phyloP scores from a whole-genome alignment of 2,888 invertebrate genomes.

The Resseliella maxima region DNA sequence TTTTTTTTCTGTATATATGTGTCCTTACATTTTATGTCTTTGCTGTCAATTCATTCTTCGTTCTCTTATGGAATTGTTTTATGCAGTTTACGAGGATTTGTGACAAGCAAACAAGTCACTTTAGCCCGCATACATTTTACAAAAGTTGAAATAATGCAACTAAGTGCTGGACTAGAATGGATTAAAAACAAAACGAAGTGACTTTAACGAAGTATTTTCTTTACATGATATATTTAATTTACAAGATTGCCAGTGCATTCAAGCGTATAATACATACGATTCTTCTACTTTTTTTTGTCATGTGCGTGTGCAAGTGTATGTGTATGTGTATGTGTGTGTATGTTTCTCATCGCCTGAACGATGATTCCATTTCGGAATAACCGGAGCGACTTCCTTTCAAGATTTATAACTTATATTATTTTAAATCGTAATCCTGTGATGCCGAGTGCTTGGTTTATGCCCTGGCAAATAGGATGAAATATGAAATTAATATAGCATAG shows the following conservation, averaged over 20 bases:
- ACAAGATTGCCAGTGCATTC: conserved; percentile 36
- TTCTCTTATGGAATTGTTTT: conserved; percentile 3
- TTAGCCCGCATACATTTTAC: not conserved
- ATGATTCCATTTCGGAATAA: not conserved
- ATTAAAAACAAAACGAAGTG: conserved; percentile 6
- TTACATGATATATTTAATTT: conserved; percentile 39
- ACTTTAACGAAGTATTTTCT: conserved; percentile 36
- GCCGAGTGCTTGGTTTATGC: not conserved
- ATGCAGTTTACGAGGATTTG: not conserved
- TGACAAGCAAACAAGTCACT: conserved; percentile 7
- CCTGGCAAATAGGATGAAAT: not conserved
- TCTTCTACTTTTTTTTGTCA: too few species aligned
- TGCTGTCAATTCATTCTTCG: not conserved
- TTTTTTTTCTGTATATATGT: too few species aligned
- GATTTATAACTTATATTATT: conserved; percentile 38
- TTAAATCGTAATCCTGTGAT: conserved; percentile 38
- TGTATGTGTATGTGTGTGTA: not conserved
- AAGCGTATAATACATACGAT: not conserved
- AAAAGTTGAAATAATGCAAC: not conserved
- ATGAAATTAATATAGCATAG: conserved; percentile 34
- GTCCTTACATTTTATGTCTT: not conserved
- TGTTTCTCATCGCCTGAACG: too few species aligned
- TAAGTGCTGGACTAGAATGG: conserved; percentile 28
- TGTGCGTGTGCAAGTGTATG: too few species aligned
- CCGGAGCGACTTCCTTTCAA: not conserved